Percentiles rank a stretch among this genome's conserved stretches.
Conservation (phyloP, 2,113 vertebrate species). For the Eurystomus gularis region DNA sequence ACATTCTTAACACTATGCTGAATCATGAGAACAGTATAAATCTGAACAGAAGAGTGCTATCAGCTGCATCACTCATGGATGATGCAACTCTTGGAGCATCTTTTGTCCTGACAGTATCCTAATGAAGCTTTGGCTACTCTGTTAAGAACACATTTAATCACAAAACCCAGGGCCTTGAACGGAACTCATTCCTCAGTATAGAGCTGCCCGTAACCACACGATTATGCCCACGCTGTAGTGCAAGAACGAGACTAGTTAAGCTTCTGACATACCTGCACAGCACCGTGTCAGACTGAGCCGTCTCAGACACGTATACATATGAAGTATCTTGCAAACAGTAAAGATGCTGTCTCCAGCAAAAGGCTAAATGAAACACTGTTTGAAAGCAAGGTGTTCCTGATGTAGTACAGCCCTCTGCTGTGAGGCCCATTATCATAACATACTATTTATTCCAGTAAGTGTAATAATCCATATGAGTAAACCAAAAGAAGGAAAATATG, state of each 20-base stretch:
- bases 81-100: not conserved
- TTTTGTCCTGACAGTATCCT: not conserved
- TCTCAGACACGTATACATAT: not conserved
- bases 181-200: not conserved
- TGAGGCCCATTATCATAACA: not conserved
- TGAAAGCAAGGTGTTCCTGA: not conserved
- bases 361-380: not conserved
- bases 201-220: not conserved
- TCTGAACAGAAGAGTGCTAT: not conserved
- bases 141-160: not conserved
- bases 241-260: not conserved
- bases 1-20: not conserved
- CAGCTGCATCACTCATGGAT: not conserved
- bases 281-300: fast-evolving
- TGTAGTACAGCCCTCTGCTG: not conserved
- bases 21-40: not conserved
- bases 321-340: not conserved
- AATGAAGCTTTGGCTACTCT: not conserved
- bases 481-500: not conserved
- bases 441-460: not conserved
- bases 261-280: not conserved
- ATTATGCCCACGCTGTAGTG: not conserved
- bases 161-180: not conserved
- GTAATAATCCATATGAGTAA: not conserved
- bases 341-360: not conserved